A percentile compares a stretch with the other conserved stretches of the same genome.
These are phyloP conservation scores for Melanerpes aurifrons DNA, from an alignment of 2,113 vertebrate genomes.

Conservation along the genomic window DNA sequence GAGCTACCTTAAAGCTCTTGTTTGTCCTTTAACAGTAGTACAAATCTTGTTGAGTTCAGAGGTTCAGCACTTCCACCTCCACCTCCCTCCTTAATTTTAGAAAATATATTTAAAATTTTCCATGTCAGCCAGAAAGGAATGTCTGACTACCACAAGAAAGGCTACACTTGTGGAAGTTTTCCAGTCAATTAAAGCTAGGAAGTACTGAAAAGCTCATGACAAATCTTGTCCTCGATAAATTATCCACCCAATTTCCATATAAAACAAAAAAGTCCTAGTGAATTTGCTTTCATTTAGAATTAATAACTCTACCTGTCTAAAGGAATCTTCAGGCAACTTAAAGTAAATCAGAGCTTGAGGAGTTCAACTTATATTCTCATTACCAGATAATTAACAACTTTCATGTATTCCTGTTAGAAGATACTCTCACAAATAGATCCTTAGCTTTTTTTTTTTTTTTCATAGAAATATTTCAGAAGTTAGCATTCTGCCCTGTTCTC, in stretches of 20 bases:
- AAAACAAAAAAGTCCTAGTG: neutral
- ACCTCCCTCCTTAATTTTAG: neutral
- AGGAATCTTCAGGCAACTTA: neutral
- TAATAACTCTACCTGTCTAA: neutral
- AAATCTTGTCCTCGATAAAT: neutral
- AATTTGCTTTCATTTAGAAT: neutral
- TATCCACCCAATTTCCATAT: neutral
- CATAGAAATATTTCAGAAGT: neutral
- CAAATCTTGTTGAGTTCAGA: neutral
- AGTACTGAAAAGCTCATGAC: neutral
- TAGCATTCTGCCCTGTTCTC: neutral
- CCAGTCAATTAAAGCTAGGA: neutral
- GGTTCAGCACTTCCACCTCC: neutral
- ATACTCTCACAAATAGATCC: neutral
- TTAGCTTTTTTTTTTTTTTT: neutral
- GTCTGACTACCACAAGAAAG: neutral
- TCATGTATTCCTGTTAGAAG: neutral
- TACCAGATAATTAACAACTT: neutral
- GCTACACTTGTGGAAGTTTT: neutral
- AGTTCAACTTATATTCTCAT: neutral
- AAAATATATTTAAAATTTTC: neutral
- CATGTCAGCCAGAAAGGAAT: slow-evolving; percentile 5
- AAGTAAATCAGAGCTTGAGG: neutral
- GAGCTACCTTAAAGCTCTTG: neutral
- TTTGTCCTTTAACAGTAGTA: neutral